These are phyloP conservation scores for Allobates femoralis DNA, from an alignment of 2,797 vertebrate genomes.

Conservation along the genomic window DNA sequence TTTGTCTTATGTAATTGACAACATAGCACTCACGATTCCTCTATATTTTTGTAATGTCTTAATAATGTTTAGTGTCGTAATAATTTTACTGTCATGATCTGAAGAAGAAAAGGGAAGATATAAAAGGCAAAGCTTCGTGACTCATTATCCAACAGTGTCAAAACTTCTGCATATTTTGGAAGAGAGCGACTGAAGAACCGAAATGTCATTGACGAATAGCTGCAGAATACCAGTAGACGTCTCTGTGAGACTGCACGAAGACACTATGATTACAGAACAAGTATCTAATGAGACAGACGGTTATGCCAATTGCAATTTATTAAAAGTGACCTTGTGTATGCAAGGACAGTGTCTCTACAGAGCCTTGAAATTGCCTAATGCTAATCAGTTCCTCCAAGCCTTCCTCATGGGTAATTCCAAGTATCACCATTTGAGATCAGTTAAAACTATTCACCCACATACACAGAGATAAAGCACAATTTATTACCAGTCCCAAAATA, in stretches of 20 bases:
- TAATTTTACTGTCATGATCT: conserved; percentile 20
- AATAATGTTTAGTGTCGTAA: conserved; percentile 12
- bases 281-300: conserved; percentile 56
- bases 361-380: conserved; percentile 66
- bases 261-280: conserved; percentile 13
- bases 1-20: neutral
- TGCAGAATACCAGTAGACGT: conserved; percentile 19
- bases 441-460: neutral
- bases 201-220: conserved; percentile 57
- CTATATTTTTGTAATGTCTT: conserved; percentile 3
- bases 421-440: neutral
- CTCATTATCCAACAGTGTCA: conserved; percentile 19
- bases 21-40: neutral
- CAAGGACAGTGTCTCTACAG: conserved; percentile 62
- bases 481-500: conserved; percentile 2
- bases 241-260: neutral
- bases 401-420: neutral
- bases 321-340: conserved; percentile 56
- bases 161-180: conserved; percentile 30
- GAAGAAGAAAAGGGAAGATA: neutral
- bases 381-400: conserved; percentile 44
- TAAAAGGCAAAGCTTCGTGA: neutral
- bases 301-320: conserved; percentile 62
- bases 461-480: neutral
- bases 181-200: conserved; percentile 30